Evolutionary conservation across 2,113 vertebrate species (phyloP), one percentile per base, ranked within the genome.

Genomic region (Nipponia nippon): DNA sequence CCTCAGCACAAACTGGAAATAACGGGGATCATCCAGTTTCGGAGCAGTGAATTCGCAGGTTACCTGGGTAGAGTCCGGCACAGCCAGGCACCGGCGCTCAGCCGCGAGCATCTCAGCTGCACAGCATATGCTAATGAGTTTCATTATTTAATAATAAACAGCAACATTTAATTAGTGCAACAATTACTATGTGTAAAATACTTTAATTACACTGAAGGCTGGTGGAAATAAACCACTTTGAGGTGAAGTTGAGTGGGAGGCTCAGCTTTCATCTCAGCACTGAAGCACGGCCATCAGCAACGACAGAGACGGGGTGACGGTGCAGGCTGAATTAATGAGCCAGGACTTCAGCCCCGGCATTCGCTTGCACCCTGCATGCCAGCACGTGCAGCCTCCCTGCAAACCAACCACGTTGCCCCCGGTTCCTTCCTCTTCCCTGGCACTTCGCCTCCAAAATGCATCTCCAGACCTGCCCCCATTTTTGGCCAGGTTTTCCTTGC

Each of bases 71-170:
- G 38, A 44, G 52, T 12, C 9, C 13, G 7, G 66, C 67, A 30
- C 8, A 78, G 29, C 7, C 61, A 12, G 61, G n/a, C 49, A 11
- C 40, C 5, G 6, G n/a, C 0, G 1, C 63, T 27, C 36, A 34
- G 66, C 66, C 29, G 2, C 2, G 1, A 67, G 56, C 58, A 18
- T 8, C 88, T 76, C 65, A 11, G 13, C 61, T 10, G 83, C 53
- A 9, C 84, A 18, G 47, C 6, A 0, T 18, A 83, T 90, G 88
- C 86, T 97, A 78, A 95, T 63, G 69, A 95, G 83, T 6, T 58
- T 81, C 76, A 44, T 96, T 90, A 81, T 63, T 95, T 87, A 89
- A 93, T 93, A 76, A 90, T 66, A 40, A 95, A n/a, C 75, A 83
- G 82, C 88, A 34, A 11, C 67, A 21, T 47, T 97, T 95, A 94